phyloP scores from a whole-genome alignment of 2,113 vertebrate species.

The Pseudopodoces humilis region DNA sequence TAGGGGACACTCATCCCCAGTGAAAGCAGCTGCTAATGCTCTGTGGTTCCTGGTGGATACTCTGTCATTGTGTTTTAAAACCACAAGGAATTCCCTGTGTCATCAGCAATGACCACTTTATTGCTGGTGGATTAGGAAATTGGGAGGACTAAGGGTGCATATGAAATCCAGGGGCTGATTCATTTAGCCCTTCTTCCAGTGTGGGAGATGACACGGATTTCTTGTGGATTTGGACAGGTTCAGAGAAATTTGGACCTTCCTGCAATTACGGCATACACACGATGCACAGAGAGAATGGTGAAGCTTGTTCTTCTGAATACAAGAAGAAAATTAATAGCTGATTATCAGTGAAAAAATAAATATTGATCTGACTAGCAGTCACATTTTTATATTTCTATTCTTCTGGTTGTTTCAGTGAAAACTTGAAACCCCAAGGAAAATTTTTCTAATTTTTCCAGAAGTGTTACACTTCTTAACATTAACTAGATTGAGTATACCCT shows the following conservation, averaged over 20 bases:
- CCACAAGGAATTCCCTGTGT: conserved; percentile 58
- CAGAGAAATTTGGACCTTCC: neutral
- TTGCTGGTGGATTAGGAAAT: conserved; percentile 19
- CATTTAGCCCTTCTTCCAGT: neutral
- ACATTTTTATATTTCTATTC: neutral
- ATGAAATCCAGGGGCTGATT: neutral
- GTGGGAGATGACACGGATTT: neutral
- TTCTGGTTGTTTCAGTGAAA: neutral
- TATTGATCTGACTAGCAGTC: neutral
- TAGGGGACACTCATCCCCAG: conserved; percentile 28
- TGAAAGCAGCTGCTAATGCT: conserved; percentile 19
- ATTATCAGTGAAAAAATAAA: neutral
- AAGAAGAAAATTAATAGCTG: neutral
- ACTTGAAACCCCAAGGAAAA: neutral
- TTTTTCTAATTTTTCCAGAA: neutral
- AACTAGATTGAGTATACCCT: neutral
- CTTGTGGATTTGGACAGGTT: neutral
- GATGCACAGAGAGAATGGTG: neutral
- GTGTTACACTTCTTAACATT: neutral
- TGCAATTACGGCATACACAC: neutral
- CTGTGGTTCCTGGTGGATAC: conserved; percentile 24
- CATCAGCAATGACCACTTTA: conserved; percentile 33
- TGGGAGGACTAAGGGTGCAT: neutral
- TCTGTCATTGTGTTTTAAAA: conserved; percentile 40
- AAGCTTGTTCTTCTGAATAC: neutral